Base-by-base conservation (phyloP, 1,140 invertebrate genomes). In the Cyrtorhinus lividipennis region DNA sequence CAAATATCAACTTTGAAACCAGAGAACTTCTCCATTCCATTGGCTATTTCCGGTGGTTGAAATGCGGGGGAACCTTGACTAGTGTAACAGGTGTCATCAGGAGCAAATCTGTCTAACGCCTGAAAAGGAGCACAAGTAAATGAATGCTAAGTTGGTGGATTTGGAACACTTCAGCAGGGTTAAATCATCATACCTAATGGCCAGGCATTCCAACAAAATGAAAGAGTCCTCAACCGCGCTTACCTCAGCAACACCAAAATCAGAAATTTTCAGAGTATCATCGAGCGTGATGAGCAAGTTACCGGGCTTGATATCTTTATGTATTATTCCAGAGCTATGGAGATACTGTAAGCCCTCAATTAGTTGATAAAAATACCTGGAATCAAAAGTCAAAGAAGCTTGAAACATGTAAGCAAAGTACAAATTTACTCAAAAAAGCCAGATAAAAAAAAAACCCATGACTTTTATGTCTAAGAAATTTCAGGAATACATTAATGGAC, bases 271-370 rank as follows among this genome's bases (percentile, higher is more conserved):
- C 56, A 99, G 77, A 30, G 84, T 90, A 67, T 89, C 86, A 72
- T 96, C 88, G 27, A 88, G 80, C 0, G 92, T 92, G n/a, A 99
- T 76, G 8, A 99, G 78, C 59, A 99, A 78, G 79, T 99, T 99
- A 56, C 94, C 94, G 23, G 96, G 96, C 77, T 99, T 99, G 59
- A 99, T 98, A 75, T 99, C 97, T 77, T 99, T 98, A 74, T 99
- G 97, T 64, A 99, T 84, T 22, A 99, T 90, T 58, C 95, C 85
- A 75, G 88, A 86, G 66, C 90, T 86, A 75, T 99, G 96, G 65
- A 99, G 79, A 77, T 99, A 99, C 73, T 97, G 92, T 68, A 99
- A 76, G 1, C 96, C 96, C 72, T 95, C 86, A 30, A 98, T 77
- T 38, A 99, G 76, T 73, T 99, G 96, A 68, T 78, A 80, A 74